Conservation (phyloP, 2,888 invertebrate species). For the Sminthurinus aureus region DNA sequence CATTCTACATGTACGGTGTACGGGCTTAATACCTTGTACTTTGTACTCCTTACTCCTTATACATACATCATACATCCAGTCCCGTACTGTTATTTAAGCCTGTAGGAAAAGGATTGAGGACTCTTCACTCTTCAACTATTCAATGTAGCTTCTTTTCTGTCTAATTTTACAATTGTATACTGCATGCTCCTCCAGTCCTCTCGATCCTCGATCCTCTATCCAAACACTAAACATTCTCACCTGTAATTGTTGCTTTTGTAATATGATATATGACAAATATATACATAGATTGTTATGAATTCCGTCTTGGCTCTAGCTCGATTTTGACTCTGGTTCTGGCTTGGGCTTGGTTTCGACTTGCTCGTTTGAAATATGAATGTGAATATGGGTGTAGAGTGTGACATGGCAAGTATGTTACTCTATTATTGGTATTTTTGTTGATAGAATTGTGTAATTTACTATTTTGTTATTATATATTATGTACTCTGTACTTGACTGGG, state of each 20-base stretch:
- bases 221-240: not conserved
- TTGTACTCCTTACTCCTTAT: no score
- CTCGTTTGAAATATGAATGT: no score
- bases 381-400: no score
- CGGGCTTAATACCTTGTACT: no score
- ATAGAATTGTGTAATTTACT: constrained; percentile 3
- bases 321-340: no score
- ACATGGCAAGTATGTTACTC: no score
- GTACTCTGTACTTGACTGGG: not conserved
- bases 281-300: not conserved
- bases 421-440: constrained; percentile 2
- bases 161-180: no score
- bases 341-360: no score
- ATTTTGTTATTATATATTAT: not conserved
- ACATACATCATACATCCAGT: constrained; percentile 24
- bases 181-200: not conserved
- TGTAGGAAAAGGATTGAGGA: constrained; percentile 10
- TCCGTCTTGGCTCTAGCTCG: no score
- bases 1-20: no score
- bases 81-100: constrained; percentile 9
- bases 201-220: not conserved
- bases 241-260: no score
- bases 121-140: not conserved
- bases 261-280: not conserved
- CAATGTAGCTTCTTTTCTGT: not conserved